Evolutionary conservation across 2,888 invertebrate genomes (phyloP).

Genomic region (Trachelus tabidus): DNA sequence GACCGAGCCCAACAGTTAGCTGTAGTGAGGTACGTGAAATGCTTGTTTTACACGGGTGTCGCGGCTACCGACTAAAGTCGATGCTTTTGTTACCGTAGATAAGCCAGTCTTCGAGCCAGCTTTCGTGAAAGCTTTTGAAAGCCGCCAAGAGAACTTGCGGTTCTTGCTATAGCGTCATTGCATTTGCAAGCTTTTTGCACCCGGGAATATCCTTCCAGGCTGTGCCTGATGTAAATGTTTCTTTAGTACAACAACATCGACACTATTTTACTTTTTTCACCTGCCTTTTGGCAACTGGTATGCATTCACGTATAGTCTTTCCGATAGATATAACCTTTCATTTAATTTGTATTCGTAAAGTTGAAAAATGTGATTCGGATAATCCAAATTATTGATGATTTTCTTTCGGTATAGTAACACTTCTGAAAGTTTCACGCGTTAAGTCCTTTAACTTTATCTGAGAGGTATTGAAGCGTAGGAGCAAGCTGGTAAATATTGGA

Average conservation of each 20-base stretch:
- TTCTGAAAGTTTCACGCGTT: neutral
- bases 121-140: neutral
- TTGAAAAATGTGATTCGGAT: neutral
- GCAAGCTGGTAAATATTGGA: neutral
- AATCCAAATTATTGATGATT: neutral
- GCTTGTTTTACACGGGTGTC: neutral
- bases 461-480: neutral
- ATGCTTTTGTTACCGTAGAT: neutral
- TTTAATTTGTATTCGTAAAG: neutral
- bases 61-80: neutral
- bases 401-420: neutral
- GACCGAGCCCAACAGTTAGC: neutral
- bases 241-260: neutral
- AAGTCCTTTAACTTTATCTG: neutral
- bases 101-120: neutral
- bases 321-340: no score
- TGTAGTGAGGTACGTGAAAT: neutral
- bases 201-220: neutral
- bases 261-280: neutral
- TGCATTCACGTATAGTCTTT: no score
- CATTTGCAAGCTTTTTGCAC: conserved; percentile 4
- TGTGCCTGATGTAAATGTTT: neutral
- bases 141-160: neutral
- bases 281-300: neutral
- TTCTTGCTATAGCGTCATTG: neutral